phyloP scores from a whole-genome alignment of 2,113 vertebrate species.

The Leucoraja erinaceus region DNA sequence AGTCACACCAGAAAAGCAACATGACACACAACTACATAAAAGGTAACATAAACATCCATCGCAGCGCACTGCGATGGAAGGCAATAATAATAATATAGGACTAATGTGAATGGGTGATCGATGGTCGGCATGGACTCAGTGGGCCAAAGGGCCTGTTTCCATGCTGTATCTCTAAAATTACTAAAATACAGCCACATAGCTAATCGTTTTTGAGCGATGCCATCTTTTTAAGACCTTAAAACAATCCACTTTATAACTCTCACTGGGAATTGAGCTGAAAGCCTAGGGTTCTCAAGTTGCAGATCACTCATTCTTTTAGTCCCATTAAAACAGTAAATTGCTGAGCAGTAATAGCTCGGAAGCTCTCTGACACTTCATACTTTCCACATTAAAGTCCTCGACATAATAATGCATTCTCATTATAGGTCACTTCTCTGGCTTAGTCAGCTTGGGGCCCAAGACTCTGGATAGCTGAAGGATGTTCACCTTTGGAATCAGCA shows the following conservation, averaged over 20 bases:
- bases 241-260: not conserved
- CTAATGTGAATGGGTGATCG: no score
- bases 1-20: no score
- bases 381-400: not conserved
- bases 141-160: no score
- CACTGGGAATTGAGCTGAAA: not conserved
- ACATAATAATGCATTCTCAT: not conserved
- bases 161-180: no score
- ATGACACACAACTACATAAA: no score
- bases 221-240: slow-evolving; percentile 10
- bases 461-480: not conserved
- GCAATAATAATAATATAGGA: no score
- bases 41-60: no score
- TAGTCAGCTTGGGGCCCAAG: not conserved
- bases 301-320: not conserved
- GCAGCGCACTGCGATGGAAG: no score
- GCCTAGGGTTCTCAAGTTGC: not conserved
- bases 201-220: not conserved
- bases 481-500: not conserved
- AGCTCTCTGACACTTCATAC: not conserved
- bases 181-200: not conserved
- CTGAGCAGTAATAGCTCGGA: not conserved
- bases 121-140: no score
- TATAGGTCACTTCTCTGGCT: slow-evolving; percentile 2
- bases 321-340: slow-evolving; percentile 25